Conservation (phyloP, 2,888 invertebrate genomes). For the Rugalucina vietnamica region DNA sequence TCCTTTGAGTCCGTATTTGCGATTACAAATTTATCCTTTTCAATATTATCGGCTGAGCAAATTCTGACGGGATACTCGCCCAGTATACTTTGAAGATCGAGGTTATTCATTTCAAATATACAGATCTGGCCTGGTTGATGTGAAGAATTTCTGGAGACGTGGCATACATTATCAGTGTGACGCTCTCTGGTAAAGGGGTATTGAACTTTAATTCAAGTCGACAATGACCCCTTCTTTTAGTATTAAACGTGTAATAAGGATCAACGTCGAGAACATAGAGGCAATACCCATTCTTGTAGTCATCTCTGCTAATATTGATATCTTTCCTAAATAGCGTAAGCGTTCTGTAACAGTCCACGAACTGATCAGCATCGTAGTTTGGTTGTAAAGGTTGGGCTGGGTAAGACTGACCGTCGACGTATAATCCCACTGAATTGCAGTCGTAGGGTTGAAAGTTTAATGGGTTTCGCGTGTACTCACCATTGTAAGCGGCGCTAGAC, state of each 20-base stretch:
- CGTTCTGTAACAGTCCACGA: conserved; percentile 38
- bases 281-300: conserved; percentile 25
- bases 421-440: conserved; percentile 42
- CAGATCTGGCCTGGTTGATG: conserved; percentile 21
- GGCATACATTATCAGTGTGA: conserved; percentile 38
- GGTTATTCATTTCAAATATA: conserved; percentile 19
- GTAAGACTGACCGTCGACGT: conserved; percentile 28
- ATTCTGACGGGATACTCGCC: neutral
- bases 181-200: conserved; percentile 40
- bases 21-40: neutral
- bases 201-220: conserved; percentile 36
- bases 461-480: conserved; percentile 32
- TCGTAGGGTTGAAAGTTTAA: conserved; percentile 44
- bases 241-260: conserved; percentile 25
- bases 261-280: conserved; percentile 27
- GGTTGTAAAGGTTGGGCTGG: conserved; percentile 42
- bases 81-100: neutral
- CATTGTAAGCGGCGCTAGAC: conserved; percentile 11
- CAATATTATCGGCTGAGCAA: conserved; percentile 23
- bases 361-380: conserved; percentile 6
- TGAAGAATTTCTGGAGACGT: conserved; percentile 34
- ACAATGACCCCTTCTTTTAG: conserved; percentile 39
- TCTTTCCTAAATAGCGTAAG: conserved; percentile 4
- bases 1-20: too few species aligned
- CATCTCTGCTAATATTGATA: conserved; percentile 18